A percentile compares a stretch with the other conserved stretches of the same genome.
These are phyloP conservation scores for Temnothorax rugatulus DNA, from an alignment of 2,888 invertebrate species.

Conservation along the genomic window DNA sequence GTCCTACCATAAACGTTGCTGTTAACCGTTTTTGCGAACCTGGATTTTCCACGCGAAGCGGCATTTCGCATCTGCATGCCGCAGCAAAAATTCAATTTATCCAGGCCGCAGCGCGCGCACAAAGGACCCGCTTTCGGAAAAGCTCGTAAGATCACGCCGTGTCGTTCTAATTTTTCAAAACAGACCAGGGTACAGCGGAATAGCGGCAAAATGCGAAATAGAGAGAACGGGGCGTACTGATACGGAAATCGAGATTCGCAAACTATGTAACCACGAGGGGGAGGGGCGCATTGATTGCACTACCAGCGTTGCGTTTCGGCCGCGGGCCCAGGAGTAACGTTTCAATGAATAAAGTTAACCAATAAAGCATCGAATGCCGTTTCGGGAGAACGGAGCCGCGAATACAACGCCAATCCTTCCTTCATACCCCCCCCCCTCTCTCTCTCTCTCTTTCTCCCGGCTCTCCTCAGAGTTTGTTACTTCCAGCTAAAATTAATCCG, in stretches of 20 bases:
- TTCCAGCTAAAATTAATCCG: constrained; percentile 69
- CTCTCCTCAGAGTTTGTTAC: constrained; percentile 62
- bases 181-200: background rate
- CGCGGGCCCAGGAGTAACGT: constrained; percentile 67
- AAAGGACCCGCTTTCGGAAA: constrained; percentile 20
- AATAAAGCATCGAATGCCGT: constrained; percentile 75
- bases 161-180: constrained; percentile 39
- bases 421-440: background rate
- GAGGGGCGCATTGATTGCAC: constrained; percentile 68
- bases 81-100: constrained; percentile 48
- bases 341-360: constrained; percentile 80
- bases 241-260: constrained; percentile 73
- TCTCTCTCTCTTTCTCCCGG: constrained; percentile 31
- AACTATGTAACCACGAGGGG: constrained; percentile 74
- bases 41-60: background rate
- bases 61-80: constrained; percentile 2
- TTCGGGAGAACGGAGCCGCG: constrained; percentile 58
- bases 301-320: constrained; percentile 58
- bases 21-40: constrained; percentile 30
- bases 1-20: background rate
- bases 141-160: constrained; percentile 22
- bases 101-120: constrained; percentile 12
- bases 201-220: constrained; percentile 1
- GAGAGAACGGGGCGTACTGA: constrained; percentile 52
- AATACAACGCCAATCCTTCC: background rate